Evolutionary conservation across 2,888 invertebrate genomes (phyloP).

Genomic region (Anaspis maculata): DNA sequence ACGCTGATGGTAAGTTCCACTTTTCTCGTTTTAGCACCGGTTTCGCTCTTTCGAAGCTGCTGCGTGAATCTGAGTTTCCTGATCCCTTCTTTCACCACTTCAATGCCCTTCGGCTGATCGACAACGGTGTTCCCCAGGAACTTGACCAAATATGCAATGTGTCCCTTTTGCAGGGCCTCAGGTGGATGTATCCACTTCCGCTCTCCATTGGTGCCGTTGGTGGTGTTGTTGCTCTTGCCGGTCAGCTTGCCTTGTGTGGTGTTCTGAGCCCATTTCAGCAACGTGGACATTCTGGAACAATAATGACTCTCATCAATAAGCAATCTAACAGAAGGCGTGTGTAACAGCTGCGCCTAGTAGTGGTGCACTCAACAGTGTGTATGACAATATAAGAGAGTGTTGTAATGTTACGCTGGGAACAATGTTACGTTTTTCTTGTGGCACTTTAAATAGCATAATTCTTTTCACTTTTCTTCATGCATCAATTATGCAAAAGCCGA

Average conservation of each 20-base stretch:
- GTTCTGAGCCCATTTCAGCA: constrained; percentile 44
- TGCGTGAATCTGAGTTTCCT: constrained; percentile 91
- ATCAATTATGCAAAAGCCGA: constrained; percentile 12
- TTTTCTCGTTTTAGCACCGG: constrained; percentile 83
- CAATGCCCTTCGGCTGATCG: constrained; percentile 94
- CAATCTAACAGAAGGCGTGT: too few species aligned
- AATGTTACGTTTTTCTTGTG: constrained; percentile 6
- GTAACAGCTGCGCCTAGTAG: too few species aligned
- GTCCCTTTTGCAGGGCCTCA: constrained; percentile 87
- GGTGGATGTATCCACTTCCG: constrained; percentile 90
- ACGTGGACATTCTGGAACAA: constrained; percentile 39
- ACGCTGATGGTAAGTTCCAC: constrained; percentile 95
- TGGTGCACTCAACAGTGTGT: too few species aligned
- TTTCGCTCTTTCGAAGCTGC: constrained; percentile 83
- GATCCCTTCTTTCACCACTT: constrained; percentile 96
- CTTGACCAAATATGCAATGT: constrained; percentile 96
- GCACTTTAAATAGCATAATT: too few species aligned
- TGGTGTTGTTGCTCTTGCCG: constrained; percentile 30
- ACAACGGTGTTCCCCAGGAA: constrained; percentile 93
- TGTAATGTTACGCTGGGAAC: constrained; percentile 5
- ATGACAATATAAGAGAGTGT: too few species aligned
- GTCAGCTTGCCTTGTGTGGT: constrained; percentile 40
- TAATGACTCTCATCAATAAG: constrained; percentile 3
- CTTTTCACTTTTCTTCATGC: constrained; percentile 12
- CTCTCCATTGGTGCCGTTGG: constrained; percentile 34